Base-by-base conservation (phyloP, 2,888 invertebrate species). In the Lasioglossum lativentre region DNA sequence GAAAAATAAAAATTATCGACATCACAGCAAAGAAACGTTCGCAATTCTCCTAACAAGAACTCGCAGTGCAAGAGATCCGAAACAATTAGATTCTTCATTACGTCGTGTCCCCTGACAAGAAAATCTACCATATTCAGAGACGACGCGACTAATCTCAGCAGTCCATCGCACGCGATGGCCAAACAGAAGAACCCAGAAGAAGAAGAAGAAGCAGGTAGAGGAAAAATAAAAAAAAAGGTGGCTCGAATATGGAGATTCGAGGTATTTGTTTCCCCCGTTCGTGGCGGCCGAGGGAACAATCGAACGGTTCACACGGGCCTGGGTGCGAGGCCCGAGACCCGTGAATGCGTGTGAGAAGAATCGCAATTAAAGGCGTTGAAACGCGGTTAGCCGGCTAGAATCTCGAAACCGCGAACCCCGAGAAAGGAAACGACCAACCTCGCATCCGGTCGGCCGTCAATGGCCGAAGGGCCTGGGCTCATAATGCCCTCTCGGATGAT, bases 321-420 rank as follows among this genome's bases (percentile, higher is more conserved):
- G 56, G 56, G 56, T n/a, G 78, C 42, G 52, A 34, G 63, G 16
- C 30, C 23, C 75, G 77, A 30, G 63, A n/a, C n/a, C 63, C 79
- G 85, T 81, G 85, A 66, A 80, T 72, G 68, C 79, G 75, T 90
- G 89, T 90, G 89, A 90, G 90, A 90, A 90, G 89, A 89, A 80
- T 81, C 72, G 89, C 82, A 90, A 90, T 90, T 90, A 90, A 88
- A 85, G 85, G 82, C 86, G 89, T 63, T 88, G 89, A 89, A 88
- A 89, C 78, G 71, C 70, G 78, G 82, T 81, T 86, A 75, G 73
- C 59, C 40, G 70, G 70, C 70, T n/a, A 38, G 76, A 77, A 83
- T 87, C 85, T 82, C 52, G 72, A 82, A 78, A 79, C 85, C 80
- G 70, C 68, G 82, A 3, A 74, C 30, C 80, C 80, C 75, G 86